phyloP scores from a whole-genome alignment of 2,888 invertebrate genomes.

The Drepana falcataria region DNA sequence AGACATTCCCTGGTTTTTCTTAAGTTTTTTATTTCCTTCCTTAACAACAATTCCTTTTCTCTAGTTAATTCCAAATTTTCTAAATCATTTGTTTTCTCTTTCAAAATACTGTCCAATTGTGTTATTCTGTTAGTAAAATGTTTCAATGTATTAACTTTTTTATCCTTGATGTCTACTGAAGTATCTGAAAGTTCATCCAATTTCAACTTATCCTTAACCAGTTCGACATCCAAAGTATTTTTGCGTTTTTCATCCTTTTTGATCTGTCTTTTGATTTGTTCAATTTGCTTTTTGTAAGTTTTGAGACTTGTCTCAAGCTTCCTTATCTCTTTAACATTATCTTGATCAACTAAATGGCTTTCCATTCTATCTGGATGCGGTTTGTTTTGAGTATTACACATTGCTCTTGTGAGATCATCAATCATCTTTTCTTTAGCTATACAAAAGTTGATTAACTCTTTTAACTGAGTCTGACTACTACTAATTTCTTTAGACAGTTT shows the following conservation, averaged over 20 bases:
- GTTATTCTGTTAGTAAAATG: conserved; percentile 83
- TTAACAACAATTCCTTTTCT: conserved; percentile 81
- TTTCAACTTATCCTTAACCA: conserved; percentile 75
- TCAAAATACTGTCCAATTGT: conserved; percentile 83
- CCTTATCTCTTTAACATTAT: conserved; percentile 81
- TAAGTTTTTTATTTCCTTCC: conserved; percentile 89
- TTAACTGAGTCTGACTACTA: conserved; percentile 82
- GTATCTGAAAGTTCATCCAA: conserved; percentile 72
- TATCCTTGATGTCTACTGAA: conserved; percentile 76
- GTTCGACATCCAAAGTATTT: conserved; percentile 82
- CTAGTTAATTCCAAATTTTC: conserved; percentile 78
- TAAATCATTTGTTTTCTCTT: conserved; percentile 83
- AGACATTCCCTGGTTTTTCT: conserved; percentile 87
- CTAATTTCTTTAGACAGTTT: conserved; percentile 80
- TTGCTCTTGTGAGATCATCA: conserved; percentile 78
- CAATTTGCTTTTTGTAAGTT: conserved; percentile 86
- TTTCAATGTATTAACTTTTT: conserved; percentile 77
- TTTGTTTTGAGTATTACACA: conserved; percentile 53
- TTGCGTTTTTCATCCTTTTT: conserved; percentile 86
- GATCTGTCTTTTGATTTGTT: conserved; percentile 84
- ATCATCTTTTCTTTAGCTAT: conserved; percentile 85
- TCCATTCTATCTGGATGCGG: conserved; percentile 79
- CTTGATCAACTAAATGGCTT: conserved; percentile 74
- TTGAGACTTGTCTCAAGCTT: conserved; percentile 86
- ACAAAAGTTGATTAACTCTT: conserved; percentile 84